A percentile compares a stretch with the other conserved stretches of the same genome.
Conservation (phyloP, 2,888 invertebrate genomes). For the Drosophila buzzatii region DNA sequence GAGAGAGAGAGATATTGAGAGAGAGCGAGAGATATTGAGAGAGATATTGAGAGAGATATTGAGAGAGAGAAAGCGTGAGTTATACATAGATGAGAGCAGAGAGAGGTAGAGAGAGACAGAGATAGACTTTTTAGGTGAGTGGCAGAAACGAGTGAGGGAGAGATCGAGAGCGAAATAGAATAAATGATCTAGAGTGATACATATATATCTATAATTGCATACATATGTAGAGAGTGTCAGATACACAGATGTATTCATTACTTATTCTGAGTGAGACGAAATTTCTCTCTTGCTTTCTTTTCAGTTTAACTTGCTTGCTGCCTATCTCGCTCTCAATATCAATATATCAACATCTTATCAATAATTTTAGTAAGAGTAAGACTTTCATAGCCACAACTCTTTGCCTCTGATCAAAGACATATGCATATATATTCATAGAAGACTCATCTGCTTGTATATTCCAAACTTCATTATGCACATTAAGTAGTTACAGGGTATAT, state of each 20-base stretch:
- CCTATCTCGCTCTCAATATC: no score
- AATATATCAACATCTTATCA: no score
- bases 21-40: neutral
- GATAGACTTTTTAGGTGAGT: neutral
- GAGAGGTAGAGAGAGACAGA: neutral
- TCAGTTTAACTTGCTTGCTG: neutral
- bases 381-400: neutral
- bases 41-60: neutral
- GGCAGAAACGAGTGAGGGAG: neutral
- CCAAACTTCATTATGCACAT: neutral
- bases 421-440: neutral
- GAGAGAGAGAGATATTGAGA: neutral
- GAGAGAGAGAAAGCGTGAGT: neutral
- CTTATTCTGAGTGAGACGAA: no score
- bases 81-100: no score
- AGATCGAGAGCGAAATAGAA: neutral
- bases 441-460: neutral
- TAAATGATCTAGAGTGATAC: no score
- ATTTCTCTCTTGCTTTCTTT: neutral
- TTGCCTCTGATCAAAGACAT: neutral
- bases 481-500: slow-evolving; percentile 12
- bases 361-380: neutral
- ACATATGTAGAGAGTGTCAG: neutral
- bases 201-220: no score
- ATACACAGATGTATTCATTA: neutral